Evolutionary conservation across 2,797 vertebrate species (phyloP).

Genomic region (Thamnophis elegans): DNA sequence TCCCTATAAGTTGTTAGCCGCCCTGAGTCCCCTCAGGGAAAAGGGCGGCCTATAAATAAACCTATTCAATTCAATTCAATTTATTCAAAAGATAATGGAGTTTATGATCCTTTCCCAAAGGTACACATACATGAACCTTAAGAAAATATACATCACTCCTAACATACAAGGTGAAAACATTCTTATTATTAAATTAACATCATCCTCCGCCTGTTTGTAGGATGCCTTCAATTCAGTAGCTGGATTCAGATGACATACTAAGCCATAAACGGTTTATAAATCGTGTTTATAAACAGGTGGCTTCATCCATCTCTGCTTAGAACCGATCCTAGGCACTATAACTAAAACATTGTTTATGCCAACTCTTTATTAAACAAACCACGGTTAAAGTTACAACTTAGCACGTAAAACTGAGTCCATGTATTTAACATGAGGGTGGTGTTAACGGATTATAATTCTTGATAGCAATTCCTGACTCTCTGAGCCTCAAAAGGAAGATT

Average conservation of each 20-base stretch:
- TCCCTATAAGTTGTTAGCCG: too few relatives aligned
- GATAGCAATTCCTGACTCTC: too few relatives aligned
- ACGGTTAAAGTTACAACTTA: background rate
- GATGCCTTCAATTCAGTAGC: background rate
- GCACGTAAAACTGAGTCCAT: background rate
- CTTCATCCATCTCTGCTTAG: background rate
- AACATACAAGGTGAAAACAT: background rate
- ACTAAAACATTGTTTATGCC: background rate
- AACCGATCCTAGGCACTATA: background rate
- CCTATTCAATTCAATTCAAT: too few relatives aligned
- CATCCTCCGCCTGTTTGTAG: background rate
- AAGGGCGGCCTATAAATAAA: too few relatives aligned
- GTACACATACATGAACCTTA: background rate
- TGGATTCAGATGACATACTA: background rate
- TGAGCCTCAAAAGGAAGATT: background rate
- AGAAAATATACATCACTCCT: background rate
- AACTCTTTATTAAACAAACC: background rate
- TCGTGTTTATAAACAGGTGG: background rate
- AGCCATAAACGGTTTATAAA: background rate
- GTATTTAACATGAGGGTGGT: background rate
- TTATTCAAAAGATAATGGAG: background rate
- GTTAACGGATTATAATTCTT: background rate
- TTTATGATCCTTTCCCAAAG: background rate
- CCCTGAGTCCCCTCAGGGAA: too few relatives aligned
- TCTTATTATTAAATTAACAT: background rate